Evolutionary conservation across 2,797 vertebrate genomes (phyloP), one percentile per base, ranked within the genome.

Genomic region (Chelmon rostratus): DNA sequence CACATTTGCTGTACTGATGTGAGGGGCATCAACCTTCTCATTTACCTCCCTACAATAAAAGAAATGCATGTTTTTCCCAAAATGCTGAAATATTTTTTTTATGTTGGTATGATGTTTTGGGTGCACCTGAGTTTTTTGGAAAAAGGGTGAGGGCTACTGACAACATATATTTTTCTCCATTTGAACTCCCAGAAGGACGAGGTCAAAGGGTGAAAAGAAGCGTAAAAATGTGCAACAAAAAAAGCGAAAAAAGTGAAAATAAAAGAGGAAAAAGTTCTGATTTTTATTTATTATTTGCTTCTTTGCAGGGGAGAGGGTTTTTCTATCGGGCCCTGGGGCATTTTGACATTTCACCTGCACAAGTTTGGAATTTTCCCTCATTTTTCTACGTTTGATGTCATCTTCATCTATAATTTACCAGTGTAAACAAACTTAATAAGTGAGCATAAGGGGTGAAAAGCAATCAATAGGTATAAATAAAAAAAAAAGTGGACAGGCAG

Each of bases 361-460:
- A 50, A 18, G n/a, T 72, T 70, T 16, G 23, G 31, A 65, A 58
- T 58, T 78, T 73, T 37, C 8, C 16, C 15, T 38, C 4, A 62
- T 73, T 66, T 77, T 42, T 50, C 63, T 37, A 11, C 31, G 49
- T 78, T 76, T 63, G 47, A 76, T 57, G 50, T 68, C 46, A 25
- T 37, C 56, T 53, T 79, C 40, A 77, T 84, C 33, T 53, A 75
- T 81, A 69, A 85, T 89, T 85, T 23, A 85, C 46, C 33, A 0
- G 13, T 44, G 73, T 71, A 81, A 86, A 84, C 67, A 85, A 80
- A 79, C 28, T 2, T 76, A 69, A 76, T 68, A 58, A 31, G 33
- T 54, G 62, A 66, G 52, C 18, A 16, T 23, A 13, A 50, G 8
- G 58, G 25, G 54, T 2, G 0, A 8, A 64, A 37, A 13, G 37